phyloP scores from a whole-genome alignment of 2,888 invertebrate genomes.

The Chalcis sispes region DNA sequence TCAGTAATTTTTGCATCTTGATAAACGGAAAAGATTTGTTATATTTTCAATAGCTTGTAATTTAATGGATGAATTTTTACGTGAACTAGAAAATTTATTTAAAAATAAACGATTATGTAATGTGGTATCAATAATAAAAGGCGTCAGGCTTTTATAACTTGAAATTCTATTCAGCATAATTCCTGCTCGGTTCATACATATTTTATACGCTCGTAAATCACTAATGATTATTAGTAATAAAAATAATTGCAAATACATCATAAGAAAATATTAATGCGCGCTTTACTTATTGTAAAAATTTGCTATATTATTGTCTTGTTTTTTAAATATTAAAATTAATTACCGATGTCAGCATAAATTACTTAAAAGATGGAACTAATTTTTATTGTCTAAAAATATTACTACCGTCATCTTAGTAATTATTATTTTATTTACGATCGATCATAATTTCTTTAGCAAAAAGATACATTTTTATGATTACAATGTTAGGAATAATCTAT shows the following conservation, averaged over 20 bases:
- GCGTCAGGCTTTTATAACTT: conserved; percentile 14
- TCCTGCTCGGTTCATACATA: conserved; percentile 35
- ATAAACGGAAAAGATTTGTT: neutral
- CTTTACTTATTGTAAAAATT: conserved; percentile 30
- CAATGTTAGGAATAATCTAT: no score
- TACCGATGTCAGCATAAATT: conserved; percentile 12
- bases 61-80: neutral
- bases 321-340: conserved; percentile 33
- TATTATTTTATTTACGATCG: conserved; percentile 7
- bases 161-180: conserved; percentile 19
- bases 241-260: conserved; percentile 40
- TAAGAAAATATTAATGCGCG: conserved; percentile 10
- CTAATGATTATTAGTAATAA: conserved; percentile 31
- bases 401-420: conserved; percentile 3
- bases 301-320: conserved; percentile 6
- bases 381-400: conserved; percentile 1
- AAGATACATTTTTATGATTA: no score
- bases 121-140: conserved; percentile 36
- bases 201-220: conserved; percentile 28
- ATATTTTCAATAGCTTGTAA: conserved; percentile 1
- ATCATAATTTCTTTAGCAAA: conserved; percentile 5
- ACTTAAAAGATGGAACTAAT: conserved; percentile 1
- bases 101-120: conserved; percentile 24
- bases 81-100: neutral
- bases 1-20: neutral